phyloP scores from a whole-genome alignment of 2,113 vertebrate genomes.

The Connochaetes taurinus region DNA sequence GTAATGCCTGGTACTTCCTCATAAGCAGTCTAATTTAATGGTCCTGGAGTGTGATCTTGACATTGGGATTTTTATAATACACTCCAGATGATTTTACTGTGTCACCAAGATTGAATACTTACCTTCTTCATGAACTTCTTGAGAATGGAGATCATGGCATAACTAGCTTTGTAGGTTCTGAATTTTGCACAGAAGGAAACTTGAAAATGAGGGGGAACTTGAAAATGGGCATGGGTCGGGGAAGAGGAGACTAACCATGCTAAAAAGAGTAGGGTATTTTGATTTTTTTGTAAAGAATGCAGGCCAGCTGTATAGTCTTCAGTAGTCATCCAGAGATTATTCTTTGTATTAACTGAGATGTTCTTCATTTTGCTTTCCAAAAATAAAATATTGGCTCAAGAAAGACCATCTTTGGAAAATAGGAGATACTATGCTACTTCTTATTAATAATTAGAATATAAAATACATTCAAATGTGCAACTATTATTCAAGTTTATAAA shows the following conservation, averaged over 20 bases:
- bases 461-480: slow-evolving; percentile 5
- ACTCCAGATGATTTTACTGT: not conserved
- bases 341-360: not conserved
- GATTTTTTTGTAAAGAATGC: not conserved
- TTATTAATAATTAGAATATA: slow-evolving; percentile 24
- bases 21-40: not conserved
- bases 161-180: not conserved
- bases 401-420: not conserved
- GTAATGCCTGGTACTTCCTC: not conserved
- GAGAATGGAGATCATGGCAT: not conserved
- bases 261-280: not conserved
- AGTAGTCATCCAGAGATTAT: not conserved
- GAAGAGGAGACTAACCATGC: not conserved
- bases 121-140: not conserved
- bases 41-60: not conserved
- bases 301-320: not conserved
- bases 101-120: not conserved
- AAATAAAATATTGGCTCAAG: not conserved
- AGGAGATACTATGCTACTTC: not conserved
- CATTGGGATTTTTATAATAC: not conserved
- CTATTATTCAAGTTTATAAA: slow-evolving; percentile 2
- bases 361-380: not conserved
- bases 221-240: not conserved
- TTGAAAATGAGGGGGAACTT: not conserved
- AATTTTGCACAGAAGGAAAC: not conserved